These are phyloP conservation scores for Charadrius vociferus DNA, from an alignment of 2,113 vertebrate species.

Conservation along the genomic window DNA sequence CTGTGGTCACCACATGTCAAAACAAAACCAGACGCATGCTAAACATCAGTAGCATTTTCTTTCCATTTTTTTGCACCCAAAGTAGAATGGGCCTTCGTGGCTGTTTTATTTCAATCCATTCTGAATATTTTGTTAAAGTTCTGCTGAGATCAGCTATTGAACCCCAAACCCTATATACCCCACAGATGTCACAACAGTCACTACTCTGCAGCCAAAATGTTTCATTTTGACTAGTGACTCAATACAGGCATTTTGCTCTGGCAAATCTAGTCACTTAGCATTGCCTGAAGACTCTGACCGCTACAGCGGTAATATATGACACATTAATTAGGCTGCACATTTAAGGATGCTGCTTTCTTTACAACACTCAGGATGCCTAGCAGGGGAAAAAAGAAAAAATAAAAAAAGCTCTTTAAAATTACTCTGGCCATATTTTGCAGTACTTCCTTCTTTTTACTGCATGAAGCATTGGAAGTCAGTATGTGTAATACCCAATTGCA, in stretches of 20 bases:
- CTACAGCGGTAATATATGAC: background rate
- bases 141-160: background rate
- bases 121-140: background rate
- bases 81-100: background rate
- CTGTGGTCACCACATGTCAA: slow-evolving; percentile 15
- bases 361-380: background rate
- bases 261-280: background rate
- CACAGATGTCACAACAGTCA: background rate
- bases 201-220: background rate
- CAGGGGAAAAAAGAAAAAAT: background rate
- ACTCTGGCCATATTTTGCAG: background rate
- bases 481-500: background rate
- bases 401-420: background rate
- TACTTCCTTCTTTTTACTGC: background rate
- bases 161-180: background rate
- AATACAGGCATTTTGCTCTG: background rate
- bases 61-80: background rate
- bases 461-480: background rate
- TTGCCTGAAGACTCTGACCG: background rate
- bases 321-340: background rate
- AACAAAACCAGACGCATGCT: background rate
- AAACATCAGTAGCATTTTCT: background rate
- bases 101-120: background rate
- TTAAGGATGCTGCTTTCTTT: background rate
- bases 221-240: background rate